Percentiles rank a stretch among this genome's conserved stretches.
Evolutionary conservation across 2,888 invertebrate species (phyloP).

Genomic region (Pristionchus arcanus): DNA sequence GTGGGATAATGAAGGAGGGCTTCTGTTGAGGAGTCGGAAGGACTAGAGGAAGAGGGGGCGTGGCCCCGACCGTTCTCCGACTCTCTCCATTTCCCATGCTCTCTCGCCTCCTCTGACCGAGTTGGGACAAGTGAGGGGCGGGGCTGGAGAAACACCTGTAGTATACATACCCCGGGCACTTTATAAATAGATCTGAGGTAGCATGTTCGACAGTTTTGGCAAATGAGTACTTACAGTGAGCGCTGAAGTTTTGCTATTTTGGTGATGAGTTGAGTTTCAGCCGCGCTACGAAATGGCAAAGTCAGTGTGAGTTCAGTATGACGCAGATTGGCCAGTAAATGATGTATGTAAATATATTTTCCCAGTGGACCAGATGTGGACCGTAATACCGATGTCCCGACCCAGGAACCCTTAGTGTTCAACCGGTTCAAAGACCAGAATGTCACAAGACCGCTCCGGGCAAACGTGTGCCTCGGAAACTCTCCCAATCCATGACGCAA

Average conservation of each 20-base stretch:
- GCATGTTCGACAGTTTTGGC: not conserved
- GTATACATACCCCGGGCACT: not conserved
- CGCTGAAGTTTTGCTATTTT: not conserved
- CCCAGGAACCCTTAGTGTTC: no score
- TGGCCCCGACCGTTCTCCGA: not conserved
- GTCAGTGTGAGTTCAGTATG: no score
- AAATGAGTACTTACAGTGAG: not conserved
- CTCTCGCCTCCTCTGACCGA: not conserved
- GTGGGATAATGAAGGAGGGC: constrained; percentile 4
- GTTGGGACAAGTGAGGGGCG: not conserved
- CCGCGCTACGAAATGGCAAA: not conserved
- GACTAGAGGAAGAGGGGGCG: no score
- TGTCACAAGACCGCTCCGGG: no score
- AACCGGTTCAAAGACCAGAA: no score
- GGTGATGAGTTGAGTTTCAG: not conserved
- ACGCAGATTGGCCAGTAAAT: no score
- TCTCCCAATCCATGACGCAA: not conserved
- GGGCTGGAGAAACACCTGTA: not conserved
- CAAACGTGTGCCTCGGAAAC: not conserved
- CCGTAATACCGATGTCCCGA: no score
- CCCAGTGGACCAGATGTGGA: no score
- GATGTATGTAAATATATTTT: no score
- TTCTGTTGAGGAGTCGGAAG: not conserved
- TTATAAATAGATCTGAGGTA: not conserved
- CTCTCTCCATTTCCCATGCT: not conserved